Base-by-base conservation (phyloP, 2,113 vertebrate genomes). In the Beaufortia kweichowensis region DNA sequence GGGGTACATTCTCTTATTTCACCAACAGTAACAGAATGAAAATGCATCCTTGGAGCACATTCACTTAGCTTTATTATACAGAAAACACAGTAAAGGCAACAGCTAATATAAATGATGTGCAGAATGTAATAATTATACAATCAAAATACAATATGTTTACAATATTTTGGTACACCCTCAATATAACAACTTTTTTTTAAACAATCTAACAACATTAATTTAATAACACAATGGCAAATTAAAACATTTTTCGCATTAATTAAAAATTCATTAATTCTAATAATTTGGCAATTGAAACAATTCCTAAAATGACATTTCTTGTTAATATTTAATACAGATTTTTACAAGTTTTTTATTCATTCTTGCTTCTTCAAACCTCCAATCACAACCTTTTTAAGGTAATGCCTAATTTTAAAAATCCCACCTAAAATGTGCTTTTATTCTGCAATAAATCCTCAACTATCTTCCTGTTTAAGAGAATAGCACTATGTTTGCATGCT, bases 21-120 rank as follows among this genome's bases (percentile, higher is more conserved):
- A 7, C 12, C 35, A 65, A 24, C 12, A 41, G 15, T 65, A 29
- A 63, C 7, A 21, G 9, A 33, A 19, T 24, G 5, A 15, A 28
- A 53, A 50, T 23, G 17, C 24, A 53, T 31, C 4, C 17, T 14
- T 33, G n/a, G 19, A 31, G 66, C 77, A 83, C 81, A 89, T 84
- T 86, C 75, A 85, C 82, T 56, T 75, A 76, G 21, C 46, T 78
- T 56, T 69, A 84, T 75, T 56, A 64, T 33, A 78, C 17, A 75
- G 2, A 71, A 53, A 83, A 17, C 70, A 82, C 56, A 81, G 39
- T 76, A 68, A 62, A 72, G 48, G 57, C 59, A 84, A 85, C 76
- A 79, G 78, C 79, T 85, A 68, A 84, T 80, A 85, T 86, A 57
- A 85, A 85, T 84, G 85, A 77, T 87, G 89, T 89, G 89, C 91